Evolutionary conservation across 2,888 invertebrate genomes (phyloP), one percentile per base, ranked within the genome.

Genomic region (Yponomeuta plumbellus): DNA sequence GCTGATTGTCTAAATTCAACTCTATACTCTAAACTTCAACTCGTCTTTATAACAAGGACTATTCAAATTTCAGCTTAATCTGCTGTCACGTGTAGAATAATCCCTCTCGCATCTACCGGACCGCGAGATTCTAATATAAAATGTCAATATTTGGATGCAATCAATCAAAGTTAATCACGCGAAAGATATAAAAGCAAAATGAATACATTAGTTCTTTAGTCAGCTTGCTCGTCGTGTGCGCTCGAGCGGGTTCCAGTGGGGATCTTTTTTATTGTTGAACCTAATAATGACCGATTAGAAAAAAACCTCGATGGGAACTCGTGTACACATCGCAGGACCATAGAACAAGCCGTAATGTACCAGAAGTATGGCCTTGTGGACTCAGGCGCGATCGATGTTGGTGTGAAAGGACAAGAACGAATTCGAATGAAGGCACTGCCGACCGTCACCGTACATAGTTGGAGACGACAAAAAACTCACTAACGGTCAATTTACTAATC

Each of bases 111-210:
- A 52, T 83, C 77, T 67, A 71, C 69, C 72, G 69, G 73, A 74
- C 76, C 75, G 73, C 72, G 77, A 76, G 79, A 76, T 77, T 82
- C 82, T 79, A 84, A 85, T 84, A 85, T 84, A 80, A 83, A 84
- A 87, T 84, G 86, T 88, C 87, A 89, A 89, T 89, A 88, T 88
- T 89, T 88, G 83, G 85, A 88, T 85, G 83, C 86, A 84, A 89
- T 91, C 88, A 88, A 90, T 91, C 89, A 90, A 86, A 88, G 83
- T 87, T 89, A 89, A 90, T 91, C 89, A 89, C 83, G 88, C 85
- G 89, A 88, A 88, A 88, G 88, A 86, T 85, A 88, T 86, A 87
- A 88, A 88, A 85, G 85, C 78, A 88, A 86, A 84, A 86, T 88
- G 88, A 88, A 90, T 89, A 87, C 81, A 87, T 88, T 86, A 79